phyloP scores from a whole-genome alignment of 92 coral and sea anemone genomes.

The Paramuricea clavata region DNA sequence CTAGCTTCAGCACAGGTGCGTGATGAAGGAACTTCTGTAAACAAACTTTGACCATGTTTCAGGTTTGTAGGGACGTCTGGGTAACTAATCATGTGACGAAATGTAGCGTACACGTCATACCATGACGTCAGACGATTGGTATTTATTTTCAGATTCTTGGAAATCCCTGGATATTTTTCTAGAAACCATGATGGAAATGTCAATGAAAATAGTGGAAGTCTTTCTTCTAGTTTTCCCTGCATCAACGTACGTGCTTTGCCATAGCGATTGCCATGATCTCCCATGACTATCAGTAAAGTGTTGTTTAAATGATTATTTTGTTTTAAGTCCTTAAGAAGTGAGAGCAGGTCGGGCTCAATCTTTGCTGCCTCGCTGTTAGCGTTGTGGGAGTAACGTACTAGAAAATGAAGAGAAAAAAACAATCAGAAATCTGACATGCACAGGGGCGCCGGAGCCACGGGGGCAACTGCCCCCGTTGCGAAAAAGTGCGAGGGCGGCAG shows the following conservation, averaged over 20 bases:
- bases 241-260: slow-evolving; percentile 37
- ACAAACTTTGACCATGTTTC: slow-evolving; percentile 76
- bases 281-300: slow-evolving; percentile 38
- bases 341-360: neutral
- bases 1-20: slow-evolving; percentile 55
- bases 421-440: neutral
- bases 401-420: neutral
- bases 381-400: slow-evolving; percentile 47
- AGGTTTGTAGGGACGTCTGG: slow-evolving; percentile 70
- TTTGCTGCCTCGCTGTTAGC: slow-evolving; percentile 57
- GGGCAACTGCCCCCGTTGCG: too few species aligned
- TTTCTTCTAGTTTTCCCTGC: slow-evolving; percentile 59
- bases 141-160: slow-evolving; percentile 40
- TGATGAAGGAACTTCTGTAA: slow-evolving; percentile 48
- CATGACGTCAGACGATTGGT: slow-evolving; percentile 46
- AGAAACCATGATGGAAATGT: slow-evolving; percentile 47
- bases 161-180: slow-evolving; percentile 19
- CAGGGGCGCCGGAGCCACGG: too few species aligned
- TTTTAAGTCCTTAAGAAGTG: neutral
- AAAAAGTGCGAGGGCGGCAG: too few species aligned
- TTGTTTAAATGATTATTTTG: slow-evolving; percentile 45
- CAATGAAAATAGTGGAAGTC: slow-evolving; percentile 53
- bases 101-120: slow-evolving; percentile 51
- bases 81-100: slow-evolving; percentile 35
- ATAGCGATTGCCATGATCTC: slow-evolving; percentile 48